Conservation (phyloP, 1,140 invertebrate species). For the Anadara kagoshimensis region DNA sequence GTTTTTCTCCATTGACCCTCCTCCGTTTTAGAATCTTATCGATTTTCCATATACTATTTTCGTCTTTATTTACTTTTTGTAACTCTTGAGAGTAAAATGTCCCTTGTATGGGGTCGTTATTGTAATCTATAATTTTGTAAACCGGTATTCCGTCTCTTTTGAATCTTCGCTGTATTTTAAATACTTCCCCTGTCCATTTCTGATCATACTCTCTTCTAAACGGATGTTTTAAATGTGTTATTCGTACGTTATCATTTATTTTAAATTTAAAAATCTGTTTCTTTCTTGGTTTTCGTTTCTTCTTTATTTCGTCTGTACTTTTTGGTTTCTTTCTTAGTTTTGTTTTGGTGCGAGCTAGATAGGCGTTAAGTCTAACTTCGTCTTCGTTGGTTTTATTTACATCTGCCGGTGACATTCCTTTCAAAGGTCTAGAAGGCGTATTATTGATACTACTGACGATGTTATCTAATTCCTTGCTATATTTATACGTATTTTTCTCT, state of each 20-base stretch:
- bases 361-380: conserved; percentile 3
- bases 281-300: neutral
- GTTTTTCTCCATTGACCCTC: neutral
- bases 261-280: conserved; percentile 18
- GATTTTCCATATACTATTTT: neutral
- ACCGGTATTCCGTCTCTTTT: conserved; percentile 2
- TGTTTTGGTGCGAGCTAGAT: neutral
- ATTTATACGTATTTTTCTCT: conserved; percentile 12
- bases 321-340: neutral
- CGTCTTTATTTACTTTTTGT: conserved; percentile 5
- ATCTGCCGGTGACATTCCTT: conserved; percentile 4
- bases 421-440: conserved; percentile 12
- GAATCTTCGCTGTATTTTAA: conserved; percentile 1
- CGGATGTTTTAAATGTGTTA: conserved; percentile 20
- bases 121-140: conserved; percentile 6
- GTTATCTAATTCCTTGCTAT: conserved; percentile 15
- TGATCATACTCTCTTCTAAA: conserved; percentile 18
- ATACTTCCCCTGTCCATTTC: conserved; percentile 26
- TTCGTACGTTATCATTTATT: conserved; percentile 17
- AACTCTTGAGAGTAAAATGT: conserved; percentile 12
- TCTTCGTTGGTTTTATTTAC: conserved; percentile 23
- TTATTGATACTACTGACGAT: conserved; percentile 23
- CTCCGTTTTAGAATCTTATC: conserved; percentile 2
- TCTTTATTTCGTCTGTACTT: neutral
- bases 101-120: neutral